Evolutionary conservation across 2,888 invertebrate genomes (phyloP), one percentile per base, ranked within the genome.

Genomic region (Epinotia brunnichana): DNA sequence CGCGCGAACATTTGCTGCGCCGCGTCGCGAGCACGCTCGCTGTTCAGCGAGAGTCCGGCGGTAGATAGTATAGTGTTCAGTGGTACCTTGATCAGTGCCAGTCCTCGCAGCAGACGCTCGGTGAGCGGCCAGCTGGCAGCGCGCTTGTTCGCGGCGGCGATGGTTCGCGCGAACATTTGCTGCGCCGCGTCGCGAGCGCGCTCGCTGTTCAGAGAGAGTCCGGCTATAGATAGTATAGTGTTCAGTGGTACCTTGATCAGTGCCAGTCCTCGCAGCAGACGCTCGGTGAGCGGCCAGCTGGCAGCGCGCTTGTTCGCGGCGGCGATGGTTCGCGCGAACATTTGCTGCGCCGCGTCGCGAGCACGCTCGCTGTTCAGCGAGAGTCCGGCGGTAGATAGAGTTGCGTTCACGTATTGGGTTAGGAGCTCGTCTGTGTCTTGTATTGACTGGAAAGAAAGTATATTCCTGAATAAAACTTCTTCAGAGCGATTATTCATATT

Each of bases 211-310:
- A 75, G 78, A 86, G 95, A 73, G 74, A 94, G 85, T 0, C 91
- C 91, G 0, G 90, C 89, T 75, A 94, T 92, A 62, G 91, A 86
- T 73, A 94, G 92, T 0, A 93, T 89, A 41, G 94, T 94, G 11
- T 91, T 94, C 74, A 94, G 35, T 35, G 35, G 35, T 86, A 96
- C 97, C 94, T 97, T 97, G 54, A 97, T 94, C 3, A 97, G 89
- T 0, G 95, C 95, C 15, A 97, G 86, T 64, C 95, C 94, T 0
- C 95, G 92, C 21, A 97, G 89, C 78, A 97, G 83, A 5, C 92
- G 86, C 83, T 97, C 96, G 44, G 95, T 95, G 5, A 96, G 87
- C 19, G 92, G 78, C 77, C 95, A 94, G 7, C 92, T 69, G 24
- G 86, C 86, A 72, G 81, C 83, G 1, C 83, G 82, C 74, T 93